Conservation (phyloP, 2,888 invertebrate species). For the Drosophila pseudotakahashii region DNA sequence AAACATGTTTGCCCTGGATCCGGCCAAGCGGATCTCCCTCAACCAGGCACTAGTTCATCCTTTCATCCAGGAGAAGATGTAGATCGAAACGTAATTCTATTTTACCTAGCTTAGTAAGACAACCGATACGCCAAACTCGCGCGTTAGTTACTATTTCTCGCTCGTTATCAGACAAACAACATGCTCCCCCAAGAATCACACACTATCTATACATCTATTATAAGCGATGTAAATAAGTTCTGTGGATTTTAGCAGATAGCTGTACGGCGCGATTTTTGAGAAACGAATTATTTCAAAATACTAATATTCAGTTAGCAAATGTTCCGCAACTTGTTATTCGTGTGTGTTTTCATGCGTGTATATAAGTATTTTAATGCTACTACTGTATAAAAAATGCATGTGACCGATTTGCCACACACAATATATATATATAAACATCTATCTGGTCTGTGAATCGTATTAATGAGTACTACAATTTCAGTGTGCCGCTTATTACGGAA, state of each 20-base stretch:
- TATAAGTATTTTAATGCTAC: conserved; percentile 31
- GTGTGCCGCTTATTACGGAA: conserved; percentile 37
- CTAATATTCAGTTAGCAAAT: conserved; percentile 19
- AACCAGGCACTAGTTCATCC: conserved; percentile 97
- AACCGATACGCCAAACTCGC: conserved; percentile 20
- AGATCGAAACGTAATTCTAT: conserved; percentile 72
- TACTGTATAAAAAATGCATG: conserved; percentile 39
- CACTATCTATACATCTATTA: conserved; percentile 5
- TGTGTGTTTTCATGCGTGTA: conserved; percentile 30
- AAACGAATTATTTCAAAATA: conserved; percentile 22
- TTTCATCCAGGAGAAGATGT: conserved; percentile 97
- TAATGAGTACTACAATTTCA: conserved; percentile 47
- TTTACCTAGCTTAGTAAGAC: conserved; percentile 62
- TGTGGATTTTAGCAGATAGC: conserved; percentile 32
- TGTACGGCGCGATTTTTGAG: conserved; percentile 32
- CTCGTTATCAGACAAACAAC: conserved; percentile 11
- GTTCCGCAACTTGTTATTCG: conserved; percentile 46
- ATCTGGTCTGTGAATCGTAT: conserved; percentile 13
- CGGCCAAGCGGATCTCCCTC: conserved; percentile 95
- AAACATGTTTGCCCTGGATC: conserved; percentile 95
- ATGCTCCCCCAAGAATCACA: conserved; percentile 15
- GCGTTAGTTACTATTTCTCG: conserved; percentile 26
- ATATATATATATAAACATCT: conserved; percentile 16
- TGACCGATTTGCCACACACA: conserved; percentile 26
- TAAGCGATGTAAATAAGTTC: conserved; percentile 44